These are phyloP conservation scores for Sussaba pulchella DNA, from an alignment of 2,888 invertebrate species.

Conservation along the genomic window DNA sequence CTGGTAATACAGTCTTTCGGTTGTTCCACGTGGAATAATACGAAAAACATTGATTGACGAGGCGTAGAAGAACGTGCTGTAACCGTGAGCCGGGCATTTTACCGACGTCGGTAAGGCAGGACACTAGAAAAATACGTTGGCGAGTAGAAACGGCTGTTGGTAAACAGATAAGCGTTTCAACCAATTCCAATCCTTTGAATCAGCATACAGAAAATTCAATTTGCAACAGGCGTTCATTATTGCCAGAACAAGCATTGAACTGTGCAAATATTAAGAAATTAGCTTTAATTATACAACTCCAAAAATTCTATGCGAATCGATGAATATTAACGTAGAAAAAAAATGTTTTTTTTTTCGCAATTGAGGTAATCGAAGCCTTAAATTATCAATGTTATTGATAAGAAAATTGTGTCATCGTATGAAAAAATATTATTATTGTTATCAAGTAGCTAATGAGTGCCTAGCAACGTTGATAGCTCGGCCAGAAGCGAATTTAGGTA, in stretches of 20 bases:
- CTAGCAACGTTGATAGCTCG: no score
- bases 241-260: slow-evolving; percentile 50
- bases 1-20: slow-evolving; percentile 19
- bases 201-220: slow-evolving; percentile 46
- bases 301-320: no score
- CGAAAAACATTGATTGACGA: background rate
- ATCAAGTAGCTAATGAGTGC: no score
- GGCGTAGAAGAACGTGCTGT: background rate
- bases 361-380: no score
- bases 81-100: background rate
- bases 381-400: no score
- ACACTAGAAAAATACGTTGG: background rate
- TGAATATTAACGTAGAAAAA: no score
- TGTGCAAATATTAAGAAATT: slow-evolving; percentile 46
- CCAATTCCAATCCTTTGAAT: no score
- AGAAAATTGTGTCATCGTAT: no score
- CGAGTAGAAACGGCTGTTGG: slow-evolving; percentile 55
- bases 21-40: slow-evolving; percentile 43
- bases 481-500: no score
- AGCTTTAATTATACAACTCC: slow-evolving; percentile 19
- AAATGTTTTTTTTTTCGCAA: no score
- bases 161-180: slow-evolving; percentile 60
- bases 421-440: no score
- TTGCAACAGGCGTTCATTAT: slow-evolving; percentile 23
- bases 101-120: slow-evolving; percentile 20